Evolutionary conservation across 2,888 invertebrate genomes (phyloP), one percentile per base, ranked within the genome.

Genomic region (Rhyacophila evoluta): DNA sequence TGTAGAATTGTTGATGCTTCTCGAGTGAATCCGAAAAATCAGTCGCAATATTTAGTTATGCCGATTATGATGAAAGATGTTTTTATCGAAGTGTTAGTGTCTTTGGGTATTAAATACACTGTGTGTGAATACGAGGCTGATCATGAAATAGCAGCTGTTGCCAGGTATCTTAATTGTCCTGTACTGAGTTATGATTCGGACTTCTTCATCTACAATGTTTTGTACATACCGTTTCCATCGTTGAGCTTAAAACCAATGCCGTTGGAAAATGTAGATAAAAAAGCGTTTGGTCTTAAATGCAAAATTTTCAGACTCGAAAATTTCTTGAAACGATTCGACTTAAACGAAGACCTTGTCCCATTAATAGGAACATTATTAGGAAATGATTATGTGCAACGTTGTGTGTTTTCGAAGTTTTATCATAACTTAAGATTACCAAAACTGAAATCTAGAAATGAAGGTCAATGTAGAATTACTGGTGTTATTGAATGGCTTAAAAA

Each of bases 101-200:
- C 94, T 83, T 90, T 94, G 84, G 89, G 90, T 5, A 88, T 97
- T 6, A 90, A 91, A 8, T 91, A 92, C 81, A 93, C 93, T 69
- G 92, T 95, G 74, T 95, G 96, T 84, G 92, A 94, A 83, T 96
- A 94, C 86, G 98, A 98, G 87, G 97, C 97, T 0, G 98, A 98
- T 85, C 93, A 94, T 83, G 95, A 96, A 84, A 93, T 97, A 75
- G 97, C 97, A 0, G 93, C 94, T 0, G 86, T 98, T 83, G 95
- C 97, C 0, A 92, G 93, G 82, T 89, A 92, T 77, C 88, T 97
- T 1, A 89, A 93, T 39, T 97, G 97, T 84, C 97, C 98, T 0
- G 94, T 98, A 1, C 86, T 98, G 2, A 97, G 97, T 84, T 95
- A 94, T 83, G 98, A 98, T 87, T 98, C 98, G 0, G 98, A 98